phyloP scores from a whole-genome alignment of 2,113 vertebrate genomes.

The Suncus etruscus region DNA sequence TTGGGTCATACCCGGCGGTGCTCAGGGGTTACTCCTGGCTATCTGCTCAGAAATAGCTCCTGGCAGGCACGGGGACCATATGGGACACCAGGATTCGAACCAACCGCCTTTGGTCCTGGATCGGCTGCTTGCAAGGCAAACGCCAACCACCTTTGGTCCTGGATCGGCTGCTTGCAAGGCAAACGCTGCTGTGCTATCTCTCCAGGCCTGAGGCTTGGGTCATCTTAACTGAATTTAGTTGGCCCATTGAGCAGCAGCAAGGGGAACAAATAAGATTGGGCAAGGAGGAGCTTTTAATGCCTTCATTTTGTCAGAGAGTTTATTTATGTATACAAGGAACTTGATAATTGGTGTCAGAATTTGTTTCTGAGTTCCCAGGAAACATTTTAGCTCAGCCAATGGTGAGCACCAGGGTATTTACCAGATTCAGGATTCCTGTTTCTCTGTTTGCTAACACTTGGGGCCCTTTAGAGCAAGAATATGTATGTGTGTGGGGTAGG shows the following conservation, averaged over 20 bases:
- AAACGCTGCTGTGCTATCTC: too few relatives aligned
- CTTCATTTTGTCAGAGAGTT: too few relatives aligned
- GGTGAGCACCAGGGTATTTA: background rate
- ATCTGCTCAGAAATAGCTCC: too few relatives aligned
- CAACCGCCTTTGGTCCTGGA: too few relatives aligned
- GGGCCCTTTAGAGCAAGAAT: background rate
- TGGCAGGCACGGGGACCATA: too few relatives aligned
- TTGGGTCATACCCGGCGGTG: too few relatives aligned
- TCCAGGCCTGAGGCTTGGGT: background rate
- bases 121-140: too few relatives aligned
- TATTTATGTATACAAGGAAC: background rate
- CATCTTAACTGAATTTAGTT: background rate
- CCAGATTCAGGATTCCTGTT: background rate
- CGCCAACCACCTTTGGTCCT: too few relatives aligned
- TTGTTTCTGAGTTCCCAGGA: background rate
- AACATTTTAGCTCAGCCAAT: background rate
- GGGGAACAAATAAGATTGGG: background rate
- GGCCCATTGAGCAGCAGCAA: background rate
- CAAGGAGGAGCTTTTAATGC: background rate
- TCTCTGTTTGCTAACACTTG: background rate
- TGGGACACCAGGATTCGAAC: too few relatives aligned
- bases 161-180: too few relatives aligned
- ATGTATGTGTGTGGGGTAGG: too few relatives aligned
- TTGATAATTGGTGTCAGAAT: background rate
- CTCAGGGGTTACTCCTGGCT: too few relatives aligned